phyloP scores from a whole-genome alignment of 2,888 invertebrate genomes.

The Julus scanicus region DNA sequence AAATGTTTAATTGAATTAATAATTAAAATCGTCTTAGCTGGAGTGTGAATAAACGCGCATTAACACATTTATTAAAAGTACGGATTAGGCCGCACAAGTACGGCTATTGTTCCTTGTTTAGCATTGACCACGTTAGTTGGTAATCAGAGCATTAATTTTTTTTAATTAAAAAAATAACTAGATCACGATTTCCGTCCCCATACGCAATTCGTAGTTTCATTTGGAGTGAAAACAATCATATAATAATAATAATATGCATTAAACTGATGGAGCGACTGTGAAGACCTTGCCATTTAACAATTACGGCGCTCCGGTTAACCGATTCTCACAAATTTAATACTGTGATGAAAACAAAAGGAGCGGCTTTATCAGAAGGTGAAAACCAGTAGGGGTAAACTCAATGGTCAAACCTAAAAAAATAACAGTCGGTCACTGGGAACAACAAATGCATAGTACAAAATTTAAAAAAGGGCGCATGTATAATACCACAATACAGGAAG shows the following conservation, averaged over 20 bases:
- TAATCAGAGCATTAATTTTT: constrained; percentile 41
- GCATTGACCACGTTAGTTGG: constrained; percentile 47
- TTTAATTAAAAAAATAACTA: constrained; percentile 20
- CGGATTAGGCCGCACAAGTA: background rate
- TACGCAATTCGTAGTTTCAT: background rate
- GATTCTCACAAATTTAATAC: background rate
- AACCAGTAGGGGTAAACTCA: background rate
- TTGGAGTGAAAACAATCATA: background rate
- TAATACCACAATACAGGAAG: background rate
- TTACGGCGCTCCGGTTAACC: constrained; percentile 17
- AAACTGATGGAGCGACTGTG: background rate
- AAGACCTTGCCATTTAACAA: constrained; percentile 7
- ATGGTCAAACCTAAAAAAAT: background rate
- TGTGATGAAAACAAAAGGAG: background rate
- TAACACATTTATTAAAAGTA: background rate
- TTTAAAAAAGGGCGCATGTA: background rate
- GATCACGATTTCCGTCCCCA: constrained; percentile 47
- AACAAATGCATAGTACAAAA: background rate
- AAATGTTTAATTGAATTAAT: background rate
- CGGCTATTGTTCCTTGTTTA: constrained; percentile 36
- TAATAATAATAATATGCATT: background rate
- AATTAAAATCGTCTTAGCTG: background rate
- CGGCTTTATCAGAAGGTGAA: background rate
- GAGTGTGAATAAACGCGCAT: background rate
- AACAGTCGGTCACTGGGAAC: constrained; percentile 21